Base-by-base conservation (phyloP, 2,113 vertebrate genomes). In the Melozone crissalis region DNA sequence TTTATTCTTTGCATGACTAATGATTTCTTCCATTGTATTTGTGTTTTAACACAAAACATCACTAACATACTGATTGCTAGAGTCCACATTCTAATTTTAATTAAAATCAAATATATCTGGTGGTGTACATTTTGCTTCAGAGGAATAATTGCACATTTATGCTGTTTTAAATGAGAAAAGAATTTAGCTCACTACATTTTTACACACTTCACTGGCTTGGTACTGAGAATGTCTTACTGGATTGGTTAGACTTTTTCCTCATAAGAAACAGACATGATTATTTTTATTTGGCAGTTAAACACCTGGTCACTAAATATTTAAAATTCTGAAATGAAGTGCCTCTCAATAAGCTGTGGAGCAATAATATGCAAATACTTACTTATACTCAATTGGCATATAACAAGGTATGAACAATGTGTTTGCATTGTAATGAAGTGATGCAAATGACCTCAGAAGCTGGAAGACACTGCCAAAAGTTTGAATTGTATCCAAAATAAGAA, bases 251-350 rank as follows among this genome's bases (percentile, higher is more conserved):
- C 27, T 82, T 92, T 94, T 94, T 67, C 52, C 54, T 94, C 51
- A 80, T 90, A 88, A 91, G 87, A 78, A 96, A 85, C 24, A 87
- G 77, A 74, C 37, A 0, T 58, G 57, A 62, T 93, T 89, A 93
- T 77, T 94, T 94, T 59, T 90, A 85, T 55, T 89, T 97, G 88
- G 89, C 73, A 96, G 66, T 90, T 91, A 96, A 94, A 92, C 89
- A 97, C 90, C 84, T 87, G 80, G 83, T 90, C 83, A 78, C 91
- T 96, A 95, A 97, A 97, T 97, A 97, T 96, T 97, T 95, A 94
- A 97, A 93, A 73, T 76, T 61, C 75, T 89, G 51, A 90, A 96
- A 97, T 83, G 18, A 97, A 97, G 97, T 95, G 49, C 23, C 43
- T 97, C 63, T 96, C 89, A 94, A 83, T 84, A 90, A 94, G 44